Base-by-base conservation (phyloP, 2,888 invertebrate species). In the Pyralis farinalis region DNA sequence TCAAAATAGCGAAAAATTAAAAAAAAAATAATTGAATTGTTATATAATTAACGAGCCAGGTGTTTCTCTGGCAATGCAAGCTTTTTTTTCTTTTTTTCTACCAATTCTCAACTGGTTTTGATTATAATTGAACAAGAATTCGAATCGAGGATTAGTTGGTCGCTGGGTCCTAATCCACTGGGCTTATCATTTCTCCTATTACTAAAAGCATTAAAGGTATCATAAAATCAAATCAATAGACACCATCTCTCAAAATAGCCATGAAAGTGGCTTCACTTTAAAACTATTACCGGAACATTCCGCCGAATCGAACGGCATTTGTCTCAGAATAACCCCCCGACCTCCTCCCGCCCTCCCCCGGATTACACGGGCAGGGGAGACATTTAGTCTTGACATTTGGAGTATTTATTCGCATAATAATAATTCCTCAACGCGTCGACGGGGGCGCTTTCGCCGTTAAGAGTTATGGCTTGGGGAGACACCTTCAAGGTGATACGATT, bases 331-430 rank as follows among this genome's bases (percentile, higher is more conserved):
- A 4, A 16, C 16, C 16, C 16, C 16, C 16, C 16, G 16, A 16
- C 16, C 16, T 16, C 46, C 40, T 31, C 55, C 51, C 46, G 53
- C 12, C 31, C 36, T 57, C 59, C 65, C 68, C 52, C 49, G 78
- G 78, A 73, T 77, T 78, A 78, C 54, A 52, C 57, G 54, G 65
- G 56, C 55, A 58, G 69, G 70, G 73, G 82, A 77, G 89, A 87
- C 91, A 90, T 90, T 91, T 91, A 91, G 87, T 90, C 89, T 78
- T 90, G 91, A 91, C 91, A 90, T 90, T 90, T 80, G 74, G 88
- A 91, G 91, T 91, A 91, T 91, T 91, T 91, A 91, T 91, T 90
- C 91, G 90, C 91, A 91, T 91, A 91, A 91, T 91, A 91, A 91
- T 91, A 91, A 88, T 87, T 84, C 88, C 86, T 87, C 83, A 85